Conservation (phyloP, 1,140 invertebrate genomes). For the Drosophila punjabiensis region DNA sequence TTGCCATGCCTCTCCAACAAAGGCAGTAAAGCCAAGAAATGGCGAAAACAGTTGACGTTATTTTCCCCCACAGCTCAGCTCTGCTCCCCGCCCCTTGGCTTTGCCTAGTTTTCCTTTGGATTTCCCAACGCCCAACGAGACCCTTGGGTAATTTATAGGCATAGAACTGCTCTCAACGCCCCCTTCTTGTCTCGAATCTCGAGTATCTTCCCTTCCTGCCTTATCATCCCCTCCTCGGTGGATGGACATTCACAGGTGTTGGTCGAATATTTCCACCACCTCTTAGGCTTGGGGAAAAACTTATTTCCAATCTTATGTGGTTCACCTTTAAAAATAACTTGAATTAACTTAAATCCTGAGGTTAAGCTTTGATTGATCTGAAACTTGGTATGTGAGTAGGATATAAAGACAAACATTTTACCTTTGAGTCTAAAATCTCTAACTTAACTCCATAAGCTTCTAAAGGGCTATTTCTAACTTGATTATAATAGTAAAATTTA, state of each 20-base stretch:
- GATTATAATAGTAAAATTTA: not conserved
- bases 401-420: not conserved
- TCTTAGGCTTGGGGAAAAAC: not conserved
- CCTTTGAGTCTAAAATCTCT: accelerated
- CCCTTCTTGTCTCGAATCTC: not conserved
- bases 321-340: constrained; percentile 4
- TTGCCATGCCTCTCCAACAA: constrained; percentile 8
- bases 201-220: no score
- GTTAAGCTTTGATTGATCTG: not conserved
- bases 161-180: constrained; percentile 27
- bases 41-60: constrained; percentile 23
- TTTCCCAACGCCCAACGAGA: constrained; percentile 17
- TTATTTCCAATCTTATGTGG: not conserved
- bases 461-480: not conserved
- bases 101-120: not conserved
- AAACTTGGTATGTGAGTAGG: not conserved
- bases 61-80: not conserved
- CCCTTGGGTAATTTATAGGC: constrained; percentile 62
- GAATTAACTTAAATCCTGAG: no score
- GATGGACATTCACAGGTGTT: constrained; percentile 17
- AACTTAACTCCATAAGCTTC: accelerated
- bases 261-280: constrained; percentile 16
- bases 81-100: not conserved
- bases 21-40: constrained; percentile 17
- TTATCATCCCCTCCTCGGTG: not conserved